phyloP scores from a whole-genome alignment of 2,797 vertebrate species.

The Triplophysa bombifrons region DNA sequence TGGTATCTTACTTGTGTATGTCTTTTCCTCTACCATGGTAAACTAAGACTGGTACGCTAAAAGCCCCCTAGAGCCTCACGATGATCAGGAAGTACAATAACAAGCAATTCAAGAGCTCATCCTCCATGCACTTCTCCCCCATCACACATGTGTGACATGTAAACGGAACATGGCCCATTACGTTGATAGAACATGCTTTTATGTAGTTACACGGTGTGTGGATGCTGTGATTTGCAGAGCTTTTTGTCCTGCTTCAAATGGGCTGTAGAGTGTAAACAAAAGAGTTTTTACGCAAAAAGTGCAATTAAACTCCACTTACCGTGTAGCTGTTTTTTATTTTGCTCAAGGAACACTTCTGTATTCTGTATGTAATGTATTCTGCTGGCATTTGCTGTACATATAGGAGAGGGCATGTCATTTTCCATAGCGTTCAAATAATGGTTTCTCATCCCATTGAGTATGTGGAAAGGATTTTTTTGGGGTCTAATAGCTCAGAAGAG shows the following conservation, averaged over 20 bases:
- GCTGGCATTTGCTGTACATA: not conserved
- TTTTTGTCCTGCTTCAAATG: not conserved
- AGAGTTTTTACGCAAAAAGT: not conserved
- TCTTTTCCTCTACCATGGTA: constrained; percentile 3
- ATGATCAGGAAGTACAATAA: constrained; percentile 19
- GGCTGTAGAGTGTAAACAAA: constrained; percentile 27
- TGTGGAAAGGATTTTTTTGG: not conserved
- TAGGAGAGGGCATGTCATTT: not conserved
- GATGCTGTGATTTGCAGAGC: not conserved
- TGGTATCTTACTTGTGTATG: not conserved
- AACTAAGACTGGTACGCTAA: constrained; percentile 26
- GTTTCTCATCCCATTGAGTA: not conserved
- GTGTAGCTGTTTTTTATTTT: not conserved
- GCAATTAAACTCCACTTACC: constrained; percentile 10
- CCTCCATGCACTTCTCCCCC: not conserved
- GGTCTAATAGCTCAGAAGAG: constrained; percentile 4
- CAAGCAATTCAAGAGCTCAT: constrained; percentile 18
- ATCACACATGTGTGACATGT: not conserved
- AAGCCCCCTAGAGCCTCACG: constrained; percentile 11
- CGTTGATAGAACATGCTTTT: not conserved
- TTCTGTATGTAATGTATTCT: not conserved
- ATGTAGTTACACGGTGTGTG: not conserved
- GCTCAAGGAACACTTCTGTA: not conserved
- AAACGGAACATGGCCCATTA: not conserved
- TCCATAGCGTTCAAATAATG: not conserved